Conservation (phyloP, 1,140 invertebrate genomes). For the Riptortus pedestris region DNA sequence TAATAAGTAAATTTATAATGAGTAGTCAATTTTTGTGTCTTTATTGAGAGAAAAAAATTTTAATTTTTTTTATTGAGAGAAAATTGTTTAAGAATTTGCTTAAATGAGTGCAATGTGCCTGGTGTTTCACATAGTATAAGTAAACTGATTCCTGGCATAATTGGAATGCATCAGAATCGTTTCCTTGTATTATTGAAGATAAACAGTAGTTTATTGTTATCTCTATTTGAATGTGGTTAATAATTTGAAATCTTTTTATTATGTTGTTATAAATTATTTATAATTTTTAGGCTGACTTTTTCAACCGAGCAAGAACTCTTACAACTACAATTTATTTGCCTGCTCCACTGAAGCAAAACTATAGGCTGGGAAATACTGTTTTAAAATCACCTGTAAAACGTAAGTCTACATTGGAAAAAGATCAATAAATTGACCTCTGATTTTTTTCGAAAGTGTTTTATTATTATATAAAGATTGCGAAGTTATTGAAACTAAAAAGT, state of each 20-base stretch:
- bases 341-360: neutral
- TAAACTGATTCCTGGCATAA: no score
- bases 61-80: no score
- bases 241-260: neutral
- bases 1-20: no score
- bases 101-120: no score
- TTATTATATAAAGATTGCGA: neutral
- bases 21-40: no score
- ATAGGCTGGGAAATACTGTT: neutral
- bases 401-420: neutral
- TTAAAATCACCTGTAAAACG: neutral
- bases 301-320: neutral
- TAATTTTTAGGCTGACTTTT: conserved; percentile 1
- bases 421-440: neutral
- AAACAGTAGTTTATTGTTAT: neutral
- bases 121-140: no score
- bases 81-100: no score
- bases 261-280: neutral
- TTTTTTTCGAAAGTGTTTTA: neutral
- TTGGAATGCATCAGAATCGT: no score
- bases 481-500: neutral
- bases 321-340: neutral
- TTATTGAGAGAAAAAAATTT: no score
- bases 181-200: neutral
- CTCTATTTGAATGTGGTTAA: neutral